Evolutionary conservation across 2,797 vertebrate genomes (phyloP), one percentile per base, ranked within the genome.

Genomic region (Sternotherus odoratus): DNA sequence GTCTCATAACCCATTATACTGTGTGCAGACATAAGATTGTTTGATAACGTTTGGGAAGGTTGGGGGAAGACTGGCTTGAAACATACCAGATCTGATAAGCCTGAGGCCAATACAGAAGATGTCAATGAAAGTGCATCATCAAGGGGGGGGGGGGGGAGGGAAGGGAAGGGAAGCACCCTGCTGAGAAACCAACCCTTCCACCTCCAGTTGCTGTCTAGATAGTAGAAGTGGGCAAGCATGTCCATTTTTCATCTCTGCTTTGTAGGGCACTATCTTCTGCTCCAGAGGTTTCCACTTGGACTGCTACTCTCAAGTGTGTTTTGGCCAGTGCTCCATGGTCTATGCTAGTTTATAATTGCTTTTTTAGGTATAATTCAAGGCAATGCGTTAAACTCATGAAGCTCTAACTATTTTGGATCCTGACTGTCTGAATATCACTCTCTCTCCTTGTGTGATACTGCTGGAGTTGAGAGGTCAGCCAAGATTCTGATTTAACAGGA

Each of bases 221-320:
- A 63, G 8, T 39, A 69, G 66, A 39, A 39, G 66, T 69, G n/a
- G 19, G 9, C 21, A 39, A 39, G 21, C 36, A 69, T 28, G 28
- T 16, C 28, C 19, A 7, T 77, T 49, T 16, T 69, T 77, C 60
- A 1, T 17, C 6, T 54, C 69, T 43, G 77, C 69, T 87, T 78
- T 57, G 46, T 69, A 46, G 50, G 0, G 0, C 43, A 43, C 43
- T 43, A n/a, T n/a, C n/a, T n/a, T n/a, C n/a, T n/a, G n/a, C n/a
- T n/a, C n/a, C n/a, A n/a, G n/a, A n/a, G n/a, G n/a, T n/a, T n/a
- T n/a, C n/a, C 43, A 43, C 43, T 43, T 43, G 8, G 43, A 43
- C 43, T 43, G 43, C 43, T 43, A 43, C 43, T 43, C 43, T 43
- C 43, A 43, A 43, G 43, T 48, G 15, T 75, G 72, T 48, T 48